Evolutionary conservation across 2,888 invertebrate genomes (phyloP), one percentile per base, ranked within the genome.

Genomic region (Emmelina monodactyla): DNA sequence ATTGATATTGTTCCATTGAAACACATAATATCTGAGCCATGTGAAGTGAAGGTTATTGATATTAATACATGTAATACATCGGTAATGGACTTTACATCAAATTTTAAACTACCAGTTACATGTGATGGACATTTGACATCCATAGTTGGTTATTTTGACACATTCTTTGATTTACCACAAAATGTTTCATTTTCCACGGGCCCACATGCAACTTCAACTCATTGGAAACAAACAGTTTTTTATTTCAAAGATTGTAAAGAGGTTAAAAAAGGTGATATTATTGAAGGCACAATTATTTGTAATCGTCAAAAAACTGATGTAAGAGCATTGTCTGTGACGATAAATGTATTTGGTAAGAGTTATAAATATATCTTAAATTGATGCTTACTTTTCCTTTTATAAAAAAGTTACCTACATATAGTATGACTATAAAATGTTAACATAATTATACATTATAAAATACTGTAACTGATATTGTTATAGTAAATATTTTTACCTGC

Each of bases 161-260:
- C 89, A 15, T 88, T 87, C 57, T 95, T 96, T 67, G 88, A 90
- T 53, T 67, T 89, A 35, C 83, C 85, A 1, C 82, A 84, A 45
- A 68, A 82, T 10, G 82, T 92, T 4, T 68, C 79, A 2, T 87
- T 96, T 51, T 88, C 89, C 33, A 96, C 96, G 1, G 88, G 91
- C 1, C 95, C 96, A 2, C 72, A 83, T 25, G 71, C 81, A 1
- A 80, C 84, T 0, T 79, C 85, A 14, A 97, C 97, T 0, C 97
- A 97, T 78, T 97, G 97, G 97, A 94, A 95, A 58, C 97, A 97
- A 65, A 94, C 94, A 1, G 83, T 94, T 1, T 94, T 96, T 63
- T 90, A 91, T 54, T 79, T 97, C 10, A 88, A 86, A 42, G 83
- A 89, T 45, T 86, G 89, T 19, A 82, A 89, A 31, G 62, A 82